Base-by-base conservation (phyloP, 1,140 invertebrate species). In the Akabosia matsudoensis region DNA sequence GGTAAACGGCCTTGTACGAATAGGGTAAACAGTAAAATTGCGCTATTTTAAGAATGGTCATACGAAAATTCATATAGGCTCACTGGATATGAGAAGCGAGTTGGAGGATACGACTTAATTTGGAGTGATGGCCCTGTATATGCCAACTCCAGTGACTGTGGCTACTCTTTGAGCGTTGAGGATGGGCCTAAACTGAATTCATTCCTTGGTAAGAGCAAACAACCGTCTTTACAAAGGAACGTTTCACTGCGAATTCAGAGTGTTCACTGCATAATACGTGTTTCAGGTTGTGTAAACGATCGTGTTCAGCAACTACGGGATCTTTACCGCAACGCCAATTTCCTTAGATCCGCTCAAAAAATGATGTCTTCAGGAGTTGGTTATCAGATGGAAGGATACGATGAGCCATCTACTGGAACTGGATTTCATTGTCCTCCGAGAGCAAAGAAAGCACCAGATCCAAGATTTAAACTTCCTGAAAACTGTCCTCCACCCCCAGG, bases 71-170 rank as follows among this genome's bases (percentile, higher is more conserved):
- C 24, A 61, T 61, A 45, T 37, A 87, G 86, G 76, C 82, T 89
- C 45, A 86, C 84, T 1, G 87, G 87, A 13, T 85, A 84, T 51
- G 88, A 89, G 80, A 87, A 85, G 70, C 82, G 88, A 71, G 84
- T 90, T 30, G 89, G 89, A 33, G 88, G 88, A 0, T 89, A 88
- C 83, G 89, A 90, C 83, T 81, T 90, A 16, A 82, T 90, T 7
- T 90, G 88, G 88, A 84, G 88, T 81, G 88, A 88, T 81, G 88
- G 87, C 1, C 87, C 87, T 10, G 86, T 90, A 1, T 79, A 81
- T 74, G 79, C 79, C 34, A 77, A 75, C 34, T 74, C 76, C 1
- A 67, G 67, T 33, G 71, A 76, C 28, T 74, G 64, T 54, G 74
- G 76, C 10, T 34, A 74, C 70, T 16, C 61, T 16, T 24, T 64